These are phyloP conservation scores for Talpa occidentalis DNA, from an alignment of 2,113 vertebrate genomes.

Conservation along the genomic window DNA sequence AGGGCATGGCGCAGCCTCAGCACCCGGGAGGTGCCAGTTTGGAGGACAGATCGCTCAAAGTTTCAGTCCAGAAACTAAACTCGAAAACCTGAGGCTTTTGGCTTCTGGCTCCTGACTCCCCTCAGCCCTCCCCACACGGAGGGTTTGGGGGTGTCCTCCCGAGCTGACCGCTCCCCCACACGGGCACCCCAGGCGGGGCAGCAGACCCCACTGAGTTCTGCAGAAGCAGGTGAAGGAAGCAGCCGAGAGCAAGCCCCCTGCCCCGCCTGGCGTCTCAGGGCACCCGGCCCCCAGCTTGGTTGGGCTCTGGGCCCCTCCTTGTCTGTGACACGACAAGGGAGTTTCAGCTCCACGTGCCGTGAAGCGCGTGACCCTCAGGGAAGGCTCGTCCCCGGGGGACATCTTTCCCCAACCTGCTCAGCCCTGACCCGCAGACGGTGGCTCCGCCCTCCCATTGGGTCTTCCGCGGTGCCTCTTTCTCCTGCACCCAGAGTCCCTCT, in stretches of 20 bases:
- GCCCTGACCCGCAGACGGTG: too few species aligned
- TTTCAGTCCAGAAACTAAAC: background rate
- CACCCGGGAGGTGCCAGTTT: too few species aligned
- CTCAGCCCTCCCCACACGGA: background rate
- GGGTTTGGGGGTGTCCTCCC: too few species aligned
- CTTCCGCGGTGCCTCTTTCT: too few species aligned
- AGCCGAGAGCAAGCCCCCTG: fast-evolving
- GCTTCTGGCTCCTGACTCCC: background rate
- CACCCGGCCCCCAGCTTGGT: background rate
- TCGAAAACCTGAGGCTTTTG: background rate
- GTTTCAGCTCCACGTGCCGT: background rate
- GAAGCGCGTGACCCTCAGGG: background rate
- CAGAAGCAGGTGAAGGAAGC: background rate
- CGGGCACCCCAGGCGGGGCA: background rate
- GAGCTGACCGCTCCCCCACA: background rate
- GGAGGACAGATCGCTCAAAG: fast-evolving
- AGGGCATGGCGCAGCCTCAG: too few species aligned
- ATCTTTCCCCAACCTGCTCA: too few species aligned
- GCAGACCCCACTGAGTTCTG: fast-evolving
- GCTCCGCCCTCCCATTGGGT: too few species aligned
- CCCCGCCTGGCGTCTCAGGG: background rate
- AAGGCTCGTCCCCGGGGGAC: background rate
- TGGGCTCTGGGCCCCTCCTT: background rate
- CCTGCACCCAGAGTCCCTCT: too few species aligned
- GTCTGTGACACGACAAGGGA: background rate